These are phyloP conservation scores for Prolemur simus DNA, from an alignment of 2,113 vertebrate genomes.

Conservation along the genomic window DNA sequence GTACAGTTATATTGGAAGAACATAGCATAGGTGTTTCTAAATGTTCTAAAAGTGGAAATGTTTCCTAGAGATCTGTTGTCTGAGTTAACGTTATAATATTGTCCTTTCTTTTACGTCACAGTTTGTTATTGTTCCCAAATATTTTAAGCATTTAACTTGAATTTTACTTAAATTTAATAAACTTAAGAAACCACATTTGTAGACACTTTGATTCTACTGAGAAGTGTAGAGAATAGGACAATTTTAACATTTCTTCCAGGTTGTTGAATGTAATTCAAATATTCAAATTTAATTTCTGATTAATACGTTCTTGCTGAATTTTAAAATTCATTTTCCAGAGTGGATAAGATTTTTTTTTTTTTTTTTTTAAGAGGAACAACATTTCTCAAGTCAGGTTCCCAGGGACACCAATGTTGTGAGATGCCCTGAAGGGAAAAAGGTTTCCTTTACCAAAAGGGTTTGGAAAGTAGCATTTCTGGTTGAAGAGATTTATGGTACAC, in stretches of 20 bases:
- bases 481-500: constrained; percentile 22
- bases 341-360: not conserved
- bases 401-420: not conserved
- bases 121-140: not conserved
- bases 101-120: not conserved
- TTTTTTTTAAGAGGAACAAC: too few relatives aligned
- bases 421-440: not conserved
- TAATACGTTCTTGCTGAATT: not conserved
- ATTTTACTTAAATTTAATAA: not conserved
- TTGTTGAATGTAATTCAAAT: not conserved
- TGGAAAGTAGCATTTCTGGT: not conserved
- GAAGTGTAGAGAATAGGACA: not conserved
- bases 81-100: not conserved
- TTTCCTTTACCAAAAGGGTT: not conserved
- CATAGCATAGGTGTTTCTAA: not conserved
- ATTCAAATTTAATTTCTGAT: not conserved
- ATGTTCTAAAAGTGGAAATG: not conserved
- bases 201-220: not conserved
- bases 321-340: not conserved
- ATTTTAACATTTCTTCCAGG: not conserved
- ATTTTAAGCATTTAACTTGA: not conserved
- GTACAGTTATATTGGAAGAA: not conserved
- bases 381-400: not conserved
- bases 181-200: not conserved
- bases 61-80: not conserved